Percentiles rank a stretch among this genome's conserved stretches.
Conservation (phyloP, 2,797 vertebrate genomes). For the Mormyrops boulengeri region DNA sequence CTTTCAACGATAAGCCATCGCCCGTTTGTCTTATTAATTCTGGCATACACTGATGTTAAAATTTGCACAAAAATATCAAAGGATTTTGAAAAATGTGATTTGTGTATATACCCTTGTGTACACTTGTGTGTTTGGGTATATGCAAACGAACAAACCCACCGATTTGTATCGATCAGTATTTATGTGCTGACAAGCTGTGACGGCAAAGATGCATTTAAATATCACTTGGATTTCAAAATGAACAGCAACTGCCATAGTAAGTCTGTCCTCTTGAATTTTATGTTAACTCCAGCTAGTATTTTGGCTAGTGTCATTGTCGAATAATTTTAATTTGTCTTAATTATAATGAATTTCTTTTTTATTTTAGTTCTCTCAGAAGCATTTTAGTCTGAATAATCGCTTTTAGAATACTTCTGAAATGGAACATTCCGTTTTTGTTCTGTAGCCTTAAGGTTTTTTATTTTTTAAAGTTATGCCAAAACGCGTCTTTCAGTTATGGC, state of each 20-base stretch:
- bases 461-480: constrained; percentile 22
- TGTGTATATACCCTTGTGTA: constrained; percentile 26
- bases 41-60: constrained; percentile 73
- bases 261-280: not conserved
- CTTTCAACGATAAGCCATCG: not conserved
- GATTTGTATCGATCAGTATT: not conserved
- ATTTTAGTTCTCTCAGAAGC: not conserved
- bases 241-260: not conserved
- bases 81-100: constrained; percentile 44
- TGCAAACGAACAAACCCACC: not conserved
- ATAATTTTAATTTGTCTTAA: constrained; percentile 17
- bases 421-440: not conserved
- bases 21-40: constrained; percentile 56
- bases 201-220: constrained; percentile 26
- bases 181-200: constrained; percentile 41
- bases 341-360: constrained; percentile 21
- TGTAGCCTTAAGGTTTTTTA: not conserved
- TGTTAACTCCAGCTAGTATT: not conserved
- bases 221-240: constrained; percentile 19
- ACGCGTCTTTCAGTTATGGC: constrained; percentile 17
- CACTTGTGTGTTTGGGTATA: not conserved
- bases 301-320: not conserved
- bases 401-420: not conserved
- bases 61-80: constrained; percentile 63
- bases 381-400: constrained; percentile 9